Evolutionary conservation across 2,888 invertebrate species (phyloP), one percentile per base, ranked within the genome.

Genomic region (Aelia acuminata): DNA sequence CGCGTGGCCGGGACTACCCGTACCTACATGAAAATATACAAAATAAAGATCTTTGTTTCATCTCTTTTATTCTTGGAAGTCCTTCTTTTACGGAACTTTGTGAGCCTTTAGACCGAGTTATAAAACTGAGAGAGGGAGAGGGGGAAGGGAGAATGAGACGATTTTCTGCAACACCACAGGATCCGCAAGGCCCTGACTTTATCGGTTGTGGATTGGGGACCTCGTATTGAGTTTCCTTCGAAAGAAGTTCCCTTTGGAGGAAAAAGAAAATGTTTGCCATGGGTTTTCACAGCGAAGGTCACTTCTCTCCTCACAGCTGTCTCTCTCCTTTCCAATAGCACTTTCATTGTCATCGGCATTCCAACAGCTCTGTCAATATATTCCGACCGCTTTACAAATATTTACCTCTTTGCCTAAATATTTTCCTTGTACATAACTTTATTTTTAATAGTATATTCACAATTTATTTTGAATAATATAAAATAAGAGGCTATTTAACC

Each of bases 141-240:
- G 0, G 18, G 31, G 31, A 63, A n/a, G n/a, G n/a, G 31, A 63
- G 15, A 63, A 63, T 18, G 63, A 70, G 63, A 35, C 31, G 18
- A 35, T 35, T 70, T 35, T 35, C 31, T 18, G 63, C 31, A 70
- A 31, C 13, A 15, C 26, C 26, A 26, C 26, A 18, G 63, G 35
- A 35, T 35, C 35, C 35, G 63, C 63, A 70, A 35, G 5, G 3
- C 18, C 20, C 31, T 35, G 63, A 2, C 63, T 70, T 31, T 31
- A 70, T 57, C 57, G 26, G 63, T 20, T 5, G 31, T 35, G 63
- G 63, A 35, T 70, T 1, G 63, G 63, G 57, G 13, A 31, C 35
- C 63, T 70, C 63, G 63, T 31, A 70, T 70, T 70, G 63, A 20
- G 63, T 70, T 70, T 35, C n/a, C 63, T 35, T 35, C 10, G 63